Evolutionary conservation across 2,113 vertebrate genomes (phyloP).

Genomic region (Callionymus lyra): DNA sequence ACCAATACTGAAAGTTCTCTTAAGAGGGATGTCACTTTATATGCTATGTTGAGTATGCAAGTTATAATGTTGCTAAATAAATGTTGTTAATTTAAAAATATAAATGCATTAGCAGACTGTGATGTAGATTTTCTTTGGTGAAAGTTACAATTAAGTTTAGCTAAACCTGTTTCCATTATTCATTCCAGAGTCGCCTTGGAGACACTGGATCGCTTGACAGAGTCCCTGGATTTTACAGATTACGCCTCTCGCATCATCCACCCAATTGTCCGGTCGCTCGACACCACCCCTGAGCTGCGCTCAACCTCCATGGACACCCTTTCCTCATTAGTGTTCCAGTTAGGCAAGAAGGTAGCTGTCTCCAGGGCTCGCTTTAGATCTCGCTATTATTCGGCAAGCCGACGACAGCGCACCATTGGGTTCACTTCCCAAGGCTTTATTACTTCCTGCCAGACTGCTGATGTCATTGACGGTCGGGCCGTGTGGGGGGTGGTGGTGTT

Average conservation of each 20-base stretch:
- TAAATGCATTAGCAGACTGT: too few species aligned
- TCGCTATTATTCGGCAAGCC: constrained; percentile 23
- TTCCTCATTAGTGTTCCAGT: constrained; percentile 91
- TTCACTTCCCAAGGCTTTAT: constrained; percentile 31
- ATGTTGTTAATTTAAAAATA: too few species aligned
- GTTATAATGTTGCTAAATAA: too few species aligned
- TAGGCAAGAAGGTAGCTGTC: constrained; percentile 90
- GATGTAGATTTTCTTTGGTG: too few species aligned
- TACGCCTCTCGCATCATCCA: constrained; percentile 96
- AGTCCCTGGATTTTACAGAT: constrained; percentile 96
- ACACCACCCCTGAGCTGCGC: constrained; percentile 86
- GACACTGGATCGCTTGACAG: constrained; percentile 88
- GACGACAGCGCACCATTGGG: constrained; percentile 26
- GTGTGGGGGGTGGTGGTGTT: constrained; percentile 39
- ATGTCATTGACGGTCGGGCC: constrained; percentile 45
- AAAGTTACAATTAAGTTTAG: too few species aligned
- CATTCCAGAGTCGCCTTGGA: constrained; percentile 81
- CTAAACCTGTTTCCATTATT: constrained; percentile 17
- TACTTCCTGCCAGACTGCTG: constrained; percentile 57
- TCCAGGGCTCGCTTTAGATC: constrained; percentile 14
- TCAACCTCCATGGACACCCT: constrained; percentile 92
- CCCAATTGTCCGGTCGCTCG: constrained; percentile 86
- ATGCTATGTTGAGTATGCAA: too few species aligned
- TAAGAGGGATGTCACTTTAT: too few species aligned
- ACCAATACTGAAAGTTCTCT: too few species aligned